These are phyloP conservation scores for Neogobius melanostomus DNA, from an alignment of 2,113 vertebrate genomes.

Conservation along the genomic window DNA sequence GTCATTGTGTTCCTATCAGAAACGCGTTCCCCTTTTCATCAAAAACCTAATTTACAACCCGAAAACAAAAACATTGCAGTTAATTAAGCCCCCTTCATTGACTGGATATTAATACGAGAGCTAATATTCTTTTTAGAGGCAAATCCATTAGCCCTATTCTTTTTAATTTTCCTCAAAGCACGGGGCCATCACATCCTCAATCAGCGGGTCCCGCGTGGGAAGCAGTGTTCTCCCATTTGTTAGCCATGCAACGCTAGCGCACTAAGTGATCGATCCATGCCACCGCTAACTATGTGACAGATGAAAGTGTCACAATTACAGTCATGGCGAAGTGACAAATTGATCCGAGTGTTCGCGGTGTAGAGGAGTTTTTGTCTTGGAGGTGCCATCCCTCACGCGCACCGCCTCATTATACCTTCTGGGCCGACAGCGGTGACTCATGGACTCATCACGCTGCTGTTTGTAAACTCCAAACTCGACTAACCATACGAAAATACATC, in stretches of 20 bases:
- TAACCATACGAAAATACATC: constrained; percentile 48
- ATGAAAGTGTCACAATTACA: constrained; percentile 72
- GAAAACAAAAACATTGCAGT: constrained; percentile 19
- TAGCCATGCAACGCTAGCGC: constrained; percentile 56
- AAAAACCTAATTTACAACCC: constrained; percentile 29
- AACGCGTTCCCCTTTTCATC: constrained; percentile 9
- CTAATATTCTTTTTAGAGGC: constrained; percentile 6
- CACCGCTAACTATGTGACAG: constrained; percentile 69
- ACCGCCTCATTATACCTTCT: constrained; percentile 63
- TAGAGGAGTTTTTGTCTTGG: constrained; percentile 55
- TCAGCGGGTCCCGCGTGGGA: constrained; percentile 28
- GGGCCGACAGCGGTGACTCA: constrained; percentile 57
- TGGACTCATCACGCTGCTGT: constrained; percentile 65
- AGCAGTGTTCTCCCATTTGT: constrained; percentile 54
- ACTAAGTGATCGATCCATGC: constrained; percentile 65
- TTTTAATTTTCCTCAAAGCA: constrained; percentile 53
- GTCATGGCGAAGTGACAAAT: constrained; percentile 65
- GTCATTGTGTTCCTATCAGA: constrained; percentile 27
- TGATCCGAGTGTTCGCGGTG: constrained; percentile 50
- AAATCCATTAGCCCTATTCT: constrained; percentile 48
- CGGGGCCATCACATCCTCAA: constrained; percentile 38
- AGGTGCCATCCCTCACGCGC: constrained; percentile 59
- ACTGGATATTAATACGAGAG: constrained; percentile 41
- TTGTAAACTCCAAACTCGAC: constrained; percentile 61
- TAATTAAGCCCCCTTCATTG: constrained; percentile 38